Evolutionary conservation across 2,888 invertebrate species (phyloP), one percentile per base, ranked within the genome.

Genomic region (Xestoiulus laeticollis): DNA sequence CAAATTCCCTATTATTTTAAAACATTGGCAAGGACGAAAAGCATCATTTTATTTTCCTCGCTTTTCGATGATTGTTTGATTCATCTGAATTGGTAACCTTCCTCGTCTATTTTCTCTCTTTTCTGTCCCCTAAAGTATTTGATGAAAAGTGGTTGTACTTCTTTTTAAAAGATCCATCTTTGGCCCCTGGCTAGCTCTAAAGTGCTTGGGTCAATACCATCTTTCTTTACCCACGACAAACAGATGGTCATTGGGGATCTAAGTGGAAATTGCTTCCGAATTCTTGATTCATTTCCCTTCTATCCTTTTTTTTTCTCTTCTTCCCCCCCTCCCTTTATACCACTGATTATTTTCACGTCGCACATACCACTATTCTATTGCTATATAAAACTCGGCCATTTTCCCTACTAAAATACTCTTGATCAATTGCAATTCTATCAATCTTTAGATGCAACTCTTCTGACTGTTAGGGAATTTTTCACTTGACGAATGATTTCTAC

Each of bases 191-290:
- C 68, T 68, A 68, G 68, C 26, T 68, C 68, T 26, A 26, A 68
- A 84, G 43, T 84, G 84, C 84, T 43, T 84, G 43, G 84, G 84
- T 84, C 84, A 84, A 84, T 84, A 84, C 84, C 33, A 43, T 84
- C 33, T 84, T 84, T 84, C 84, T 32, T 84, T 86, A 26, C 53
- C 5, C 16, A n/a, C 48, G 86, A 86, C 86, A 86, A 86, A 86
- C 86, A 86, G 86, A 44, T 86, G 86, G 86, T 86, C 86, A 86
- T 44, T 22, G 48, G 86, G 86, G 86, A 86, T 86, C 48, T 86
- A 38, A 26, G 43, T 86, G 86, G 86, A 86, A 86, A 86, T 86
- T 86, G 86, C 86, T 86, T 86, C 53, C 30, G 86, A 86, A 86
- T 53, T 86, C 32, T 53, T 86, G 86, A 86, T 86, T 86, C 86